phyloP scores from a whole-genome alignment of 1,140 invertebrate genomes.

The Caenorhabditis latens region DNA sequence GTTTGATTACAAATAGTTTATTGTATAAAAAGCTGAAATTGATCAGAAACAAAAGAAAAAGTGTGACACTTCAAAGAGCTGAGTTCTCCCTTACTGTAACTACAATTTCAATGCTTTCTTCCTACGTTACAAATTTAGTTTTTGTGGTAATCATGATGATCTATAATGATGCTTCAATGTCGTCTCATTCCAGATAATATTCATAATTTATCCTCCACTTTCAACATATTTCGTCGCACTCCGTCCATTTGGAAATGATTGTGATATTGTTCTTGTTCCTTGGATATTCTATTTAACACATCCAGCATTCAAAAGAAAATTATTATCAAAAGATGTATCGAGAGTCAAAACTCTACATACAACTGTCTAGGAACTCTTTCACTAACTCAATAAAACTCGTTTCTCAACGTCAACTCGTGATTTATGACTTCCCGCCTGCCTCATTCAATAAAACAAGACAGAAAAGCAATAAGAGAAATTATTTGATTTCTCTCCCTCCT shows the following conservation, averaged over 20 bases:
- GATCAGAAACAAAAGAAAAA: background rate
- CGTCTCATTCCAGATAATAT: background rate
- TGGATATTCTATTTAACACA: conserved; percentile 19
- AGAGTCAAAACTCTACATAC: conserved; percentile 7
- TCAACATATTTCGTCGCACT: background rate
- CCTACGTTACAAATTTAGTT: background rate
- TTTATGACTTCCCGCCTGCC: too few species aligned
- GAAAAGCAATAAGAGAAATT: too few species aligned
- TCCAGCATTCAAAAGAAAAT: conserved; percentile 15
- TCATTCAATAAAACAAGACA: too few species aligned
- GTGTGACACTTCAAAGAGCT: background rate
- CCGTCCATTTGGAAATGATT: background rate
- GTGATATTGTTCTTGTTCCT: background rate
- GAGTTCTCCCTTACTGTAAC: background rate
- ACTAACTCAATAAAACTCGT: too few species aligned
- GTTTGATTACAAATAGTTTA: background rate
- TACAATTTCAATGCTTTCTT: background rate
- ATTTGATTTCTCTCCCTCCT: too few species aligned
- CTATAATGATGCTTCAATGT: background rate
- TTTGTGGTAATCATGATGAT: background rate
- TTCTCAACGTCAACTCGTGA: too few species aligned
- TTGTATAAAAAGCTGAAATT: background rate
- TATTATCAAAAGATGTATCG: background rate
- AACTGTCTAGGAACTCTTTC: background rate
- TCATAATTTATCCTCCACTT: background rate